Base-by-base conservation (phyloP, 2,113 vertebrate genomes). In the Motacilla tschutschensis region DNA sequence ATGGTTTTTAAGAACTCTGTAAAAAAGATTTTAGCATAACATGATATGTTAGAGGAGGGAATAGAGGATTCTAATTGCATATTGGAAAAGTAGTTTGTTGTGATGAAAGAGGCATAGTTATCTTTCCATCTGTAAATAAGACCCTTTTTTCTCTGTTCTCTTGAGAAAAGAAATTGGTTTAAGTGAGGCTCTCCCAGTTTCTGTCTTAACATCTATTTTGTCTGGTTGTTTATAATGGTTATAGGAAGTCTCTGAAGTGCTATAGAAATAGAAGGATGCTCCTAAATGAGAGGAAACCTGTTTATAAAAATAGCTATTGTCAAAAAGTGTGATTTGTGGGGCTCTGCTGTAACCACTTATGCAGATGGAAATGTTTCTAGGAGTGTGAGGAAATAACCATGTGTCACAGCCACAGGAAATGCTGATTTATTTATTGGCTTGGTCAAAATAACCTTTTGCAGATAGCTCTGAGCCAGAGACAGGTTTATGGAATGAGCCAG, bases 381-480 rank as follows among this genome's bases (percentile, higher is more conserved):
- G 78, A 90, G 53, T 74, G 78, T 82, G 81, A 89, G 92, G 92
- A 90, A 95, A 72, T 87, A 65, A 43, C 73, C 0, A 1, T 67
- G 64, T 88, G 66, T 91, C 57, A 80, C 75, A 74, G 50, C n/a
- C 50, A 88, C 60, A 88, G 93, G 95, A 94, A 95, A 90, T 90
- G 57, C 84, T 91, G 66, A 83, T 92, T 88, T 90, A 76, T 92
- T 86, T 82, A 77, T 82, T 88, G 53, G 36, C 67, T 85, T 88
- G 71, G 73, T 50, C 29, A 69, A 40, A 66, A 87, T 15, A 54
- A n/a, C 17, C 43, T 94, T 91, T 81, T 83, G 72, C 76, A 79
- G 60, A 59, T 50, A 75, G 54, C 55, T 60, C 63, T 77, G 78
- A 83, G 87, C 29, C 66, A 87, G 71, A 75, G 75, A 82, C 59